Evolutionary conservation across 1,140 invertebrate species (phyloP), one percentile per base, ranked within the genome.

Genomic region (Bombus waltoni): DNA sequence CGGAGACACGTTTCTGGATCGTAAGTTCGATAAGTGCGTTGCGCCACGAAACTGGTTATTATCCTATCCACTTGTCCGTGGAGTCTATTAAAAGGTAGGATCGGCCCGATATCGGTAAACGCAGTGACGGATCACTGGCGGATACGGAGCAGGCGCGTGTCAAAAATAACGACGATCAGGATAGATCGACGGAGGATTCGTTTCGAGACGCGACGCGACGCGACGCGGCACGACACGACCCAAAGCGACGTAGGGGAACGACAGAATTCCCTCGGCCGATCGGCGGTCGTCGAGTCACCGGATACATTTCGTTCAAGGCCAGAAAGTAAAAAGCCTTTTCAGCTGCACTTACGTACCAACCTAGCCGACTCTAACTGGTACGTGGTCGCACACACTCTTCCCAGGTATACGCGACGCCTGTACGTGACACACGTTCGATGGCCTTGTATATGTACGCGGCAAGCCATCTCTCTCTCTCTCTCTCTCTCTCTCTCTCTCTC

Each of bases 291-390:
- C 92, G 92, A 94, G 91, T 93, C 92, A 93, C 93, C 93, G 93
- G 94, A 94, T 95, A 95, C 94, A 94, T 95, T 94, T 95, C 93
- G 93, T 94, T 95, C 93, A 94, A 95, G 94, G 94, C 92, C 93
- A 93, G 89, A 94, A 93, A 94, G 94, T 95, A 95, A 95, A 94
- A 94, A 94, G 92, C 92, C 94, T 95, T 95, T 95, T 95, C 92
- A 93, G 91, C 93, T 94, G 92, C 92, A 93, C 90, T 93, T 92
- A 93, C 92, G 87, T 87, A 92, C 76, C 87, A 81, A 84, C 84
- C 83, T 87, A 89, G 85, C 81, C 78, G 81, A 88, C 83, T 84
- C 82, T 91, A 89, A 91, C 90, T 90, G 90, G 88, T 90, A 91
- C 87, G 83, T 87, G 77, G 86, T 88, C 90, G 86, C 88, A 89